Conservation (phyloP, 2,113 vertebrate genomes). For the Pterophyllum scalare region DNA sequence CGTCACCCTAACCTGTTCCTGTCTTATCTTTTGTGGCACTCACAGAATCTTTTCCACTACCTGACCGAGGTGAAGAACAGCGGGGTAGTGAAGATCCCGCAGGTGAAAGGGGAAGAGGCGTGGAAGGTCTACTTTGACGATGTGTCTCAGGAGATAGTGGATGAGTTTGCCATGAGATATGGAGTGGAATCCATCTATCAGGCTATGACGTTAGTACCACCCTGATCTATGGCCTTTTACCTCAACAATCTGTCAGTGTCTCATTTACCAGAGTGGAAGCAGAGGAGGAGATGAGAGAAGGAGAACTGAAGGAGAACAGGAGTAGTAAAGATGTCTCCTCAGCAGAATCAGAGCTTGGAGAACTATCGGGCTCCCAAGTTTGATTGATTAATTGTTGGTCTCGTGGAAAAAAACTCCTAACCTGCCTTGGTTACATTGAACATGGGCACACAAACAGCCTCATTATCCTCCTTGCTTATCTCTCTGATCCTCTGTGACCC, state of each 20-base stretch:
- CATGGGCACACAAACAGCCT: conserved; percentile 43
- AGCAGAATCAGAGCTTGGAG: conserved; percentile 66
- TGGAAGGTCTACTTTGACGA: conserved; percentile 99
- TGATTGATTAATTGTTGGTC: conserved; percentile 68
- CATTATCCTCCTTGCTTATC: conserved; percentile 21
- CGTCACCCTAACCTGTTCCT: conserved; percentile 16
- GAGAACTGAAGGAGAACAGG: conserved; percentile 28
- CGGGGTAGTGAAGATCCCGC: conserved; percentile 92
- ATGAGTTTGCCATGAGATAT: conserved; percentile 98
- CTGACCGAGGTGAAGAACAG: conserved; percentile 92
- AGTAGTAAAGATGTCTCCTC: conserved; percentile 71
- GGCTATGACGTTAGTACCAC: conserved; percentile 93
- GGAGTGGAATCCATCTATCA: conserved; percentile 99
- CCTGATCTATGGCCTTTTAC: conserved; percentile 74
- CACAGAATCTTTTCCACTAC: conserved; percentile 94
- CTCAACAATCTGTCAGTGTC: conserved; percentile 69
- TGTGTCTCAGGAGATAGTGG: conserved; percentile 95
- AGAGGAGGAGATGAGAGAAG: conserved; percentile 39
- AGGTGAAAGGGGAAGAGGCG: conserved; percentile 94
- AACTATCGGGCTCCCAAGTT: conserved; percentile 54
- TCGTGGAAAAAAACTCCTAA: conserved; percentile 52
- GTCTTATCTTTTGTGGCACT: conserved; percentile 42
- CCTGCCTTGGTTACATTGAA: conserved; percentile 62
- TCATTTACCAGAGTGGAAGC: conserved; percentile 56
- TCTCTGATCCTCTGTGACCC: conserved; percentile 35